Conservation (phyloP, 2,113 vertebrate genomes). For the Romanogobio albipinnatus region DNA sequence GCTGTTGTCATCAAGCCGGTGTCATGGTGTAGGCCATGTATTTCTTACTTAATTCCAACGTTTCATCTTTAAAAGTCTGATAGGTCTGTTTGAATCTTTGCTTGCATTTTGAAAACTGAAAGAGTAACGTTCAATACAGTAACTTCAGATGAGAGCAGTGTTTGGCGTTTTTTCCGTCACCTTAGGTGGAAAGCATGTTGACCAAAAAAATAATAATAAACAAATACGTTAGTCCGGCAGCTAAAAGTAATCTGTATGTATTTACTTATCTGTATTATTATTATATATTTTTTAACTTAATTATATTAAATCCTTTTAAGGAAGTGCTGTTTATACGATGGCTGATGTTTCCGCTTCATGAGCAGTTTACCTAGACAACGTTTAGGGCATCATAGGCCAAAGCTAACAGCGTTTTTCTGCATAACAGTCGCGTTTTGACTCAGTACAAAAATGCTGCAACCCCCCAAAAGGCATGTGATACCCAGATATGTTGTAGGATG, state of each 20-base stretch:
- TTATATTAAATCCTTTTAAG: background rate
- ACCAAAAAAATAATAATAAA: too few species aligned
- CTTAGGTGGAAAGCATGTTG: background rate
- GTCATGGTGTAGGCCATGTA: background rate
- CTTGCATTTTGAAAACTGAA: background rate
- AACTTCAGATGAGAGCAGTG: background rate
- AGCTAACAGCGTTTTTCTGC: background rate
- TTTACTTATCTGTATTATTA: background rate
- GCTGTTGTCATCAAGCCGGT: conserved; percentile 5
- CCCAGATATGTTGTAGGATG: background rate
- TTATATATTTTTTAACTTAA: background rate
- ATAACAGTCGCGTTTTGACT: background rate
- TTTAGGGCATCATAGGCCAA: background rate
- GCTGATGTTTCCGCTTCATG: background rate
- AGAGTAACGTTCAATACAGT: background rate
- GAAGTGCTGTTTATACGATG: too few species aligned
- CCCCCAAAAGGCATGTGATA: background rate
- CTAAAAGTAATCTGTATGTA: background rate
- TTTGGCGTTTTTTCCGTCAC: background rate
- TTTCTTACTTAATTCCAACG: background rate
- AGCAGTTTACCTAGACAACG: background rate
- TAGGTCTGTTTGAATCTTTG: background rate
- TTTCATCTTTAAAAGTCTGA: background rate
- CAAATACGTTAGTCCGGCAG: background rate
- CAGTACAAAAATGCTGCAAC: background rate